These are phyloP conservation scores for Lophotis ruficrista DNA, from an alignment of 2,113 vertebrate genomes.

Conservation along the genomic window DNA sequence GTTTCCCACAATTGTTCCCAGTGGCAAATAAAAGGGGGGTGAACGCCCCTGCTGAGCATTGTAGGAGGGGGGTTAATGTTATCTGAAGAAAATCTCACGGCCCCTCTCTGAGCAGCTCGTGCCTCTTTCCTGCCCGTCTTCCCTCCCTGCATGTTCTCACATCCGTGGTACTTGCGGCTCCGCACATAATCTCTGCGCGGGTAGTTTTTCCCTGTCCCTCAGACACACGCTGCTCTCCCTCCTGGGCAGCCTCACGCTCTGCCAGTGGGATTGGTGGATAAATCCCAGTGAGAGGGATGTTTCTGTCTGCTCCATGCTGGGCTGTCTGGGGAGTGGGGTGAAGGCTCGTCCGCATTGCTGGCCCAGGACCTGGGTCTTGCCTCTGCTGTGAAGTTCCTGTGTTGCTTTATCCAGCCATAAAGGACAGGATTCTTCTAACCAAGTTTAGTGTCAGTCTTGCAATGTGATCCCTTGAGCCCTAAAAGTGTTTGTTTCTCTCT, in stretches of 20 bases:
- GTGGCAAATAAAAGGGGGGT: constrained; percentile 49
- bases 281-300: neutral
- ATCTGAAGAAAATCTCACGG: neutral
- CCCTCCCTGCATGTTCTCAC: neutral
- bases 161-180: neutral
- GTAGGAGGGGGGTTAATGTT: neutral
- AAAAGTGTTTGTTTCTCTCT: neutral
- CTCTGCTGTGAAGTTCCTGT: neutral
- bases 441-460: neutral
- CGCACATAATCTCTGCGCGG: fast-evolving
- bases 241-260: neutral
- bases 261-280: neutral
- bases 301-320: neutral
- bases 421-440: neutral
- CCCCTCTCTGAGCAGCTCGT: neutral
- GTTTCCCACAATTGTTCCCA: constrained; percentile 63
- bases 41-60: constrained; percentile 32
- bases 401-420: neutral
- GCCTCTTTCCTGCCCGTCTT: neutral
- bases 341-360: neutral
- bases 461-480: neutral
- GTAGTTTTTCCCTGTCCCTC: neutral
- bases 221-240: neutral
- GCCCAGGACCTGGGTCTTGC: neutral
- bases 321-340: neutral